Evolutionary conservation across 2,113 vertebrate genomes (phyloP), one percentile per base, ranked within the genome.

Genomic region (Pontoporia blainvillei): DNA sequence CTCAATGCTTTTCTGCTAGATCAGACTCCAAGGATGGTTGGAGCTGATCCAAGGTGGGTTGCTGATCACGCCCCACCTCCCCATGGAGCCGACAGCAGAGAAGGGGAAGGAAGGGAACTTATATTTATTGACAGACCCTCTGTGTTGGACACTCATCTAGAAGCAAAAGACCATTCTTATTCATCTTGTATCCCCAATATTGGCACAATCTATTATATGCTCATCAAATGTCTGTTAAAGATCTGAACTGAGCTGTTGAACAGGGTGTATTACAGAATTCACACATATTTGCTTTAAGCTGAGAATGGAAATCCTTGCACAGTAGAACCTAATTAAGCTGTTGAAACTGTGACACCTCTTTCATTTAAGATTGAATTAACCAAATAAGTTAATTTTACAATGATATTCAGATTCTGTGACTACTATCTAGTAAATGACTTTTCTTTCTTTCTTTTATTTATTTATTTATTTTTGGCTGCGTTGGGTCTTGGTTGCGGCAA

Each of bases 261-360:
- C 34, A 29, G 23, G 9, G 4, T 23, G 20, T 36, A n/a, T 59
- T 36, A 5, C 17, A 25, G 66, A 72, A 76, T 66, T 81, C 71
- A 86, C 36, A 90, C 34, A 87, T 67, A 34, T 82, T 87, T 71
- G 9, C 25, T 54, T 61, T 61, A 15, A 91, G 41, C 64, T 93
- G 29, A 39, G 29, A 87, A 79, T 59, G 6, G 39, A 88, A 94
- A n/a, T 8, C 20, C 9, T 86, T 78, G 76, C 18, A 64, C 3
- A 11, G 49, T 39, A 82, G 59, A 41, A 46, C 59, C 25, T 46
- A 62, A n/a, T 57, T 27, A 36, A 96, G 76, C 39, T 57, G 20
- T 67, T 52, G 66, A 27, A 25, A 67, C 34, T 3, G 2, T 73
- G 41, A 54, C 39, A 34, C 54, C 64, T 73, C 13, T 85, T 81